These are phyloP conservation scores for Cairina moschata DNA, from an alignment of 2,113 vertebrate genomes.

Conservation along the genomic window DNA sequence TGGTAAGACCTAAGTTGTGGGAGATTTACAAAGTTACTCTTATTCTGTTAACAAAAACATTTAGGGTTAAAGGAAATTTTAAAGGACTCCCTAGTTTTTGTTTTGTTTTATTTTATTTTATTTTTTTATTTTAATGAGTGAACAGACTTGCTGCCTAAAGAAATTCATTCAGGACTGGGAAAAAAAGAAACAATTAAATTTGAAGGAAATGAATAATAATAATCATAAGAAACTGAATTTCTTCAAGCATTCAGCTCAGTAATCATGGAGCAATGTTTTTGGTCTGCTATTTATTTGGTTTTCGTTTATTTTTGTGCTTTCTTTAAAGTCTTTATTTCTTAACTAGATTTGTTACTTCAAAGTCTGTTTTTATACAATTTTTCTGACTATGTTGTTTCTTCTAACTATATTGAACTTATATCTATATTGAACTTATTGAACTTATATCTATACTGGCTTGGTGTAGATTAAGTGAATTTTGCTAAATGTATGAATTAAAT, in stretches of 20 bases:
- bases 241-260: neutral
- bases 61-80: neutral
- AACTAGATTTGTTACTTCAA: neutral
- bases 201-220: neutral
- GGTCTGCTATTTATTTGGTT: neutral
- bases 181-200: neutral
- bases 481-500: neutral
- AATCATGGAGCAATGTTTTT: neutral
- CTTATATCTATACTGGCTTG: neutral
- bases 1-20: neutral
- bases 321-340: neutral
- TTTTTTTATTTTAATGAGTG: neutral
- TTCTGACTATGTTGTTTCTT: neutral
- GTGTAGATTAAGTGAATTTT: neutral
- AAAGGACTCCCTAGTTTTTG: neutral
- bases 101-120: no score
- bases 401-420: neutral
- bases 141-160: neutral
- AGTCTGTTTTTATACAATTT: neutral
- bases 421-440: neutral
- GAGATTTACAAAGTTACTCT: neutral
- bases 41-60: neutral
- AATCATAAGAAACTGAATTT: neutral
- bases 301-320: neutral
- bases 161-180: neutral